These are phyloP conservation scores for Papilio helenus DNA, from an alignment of 1,140 invertebrate species.

Conservation along the genomic window DNA sequence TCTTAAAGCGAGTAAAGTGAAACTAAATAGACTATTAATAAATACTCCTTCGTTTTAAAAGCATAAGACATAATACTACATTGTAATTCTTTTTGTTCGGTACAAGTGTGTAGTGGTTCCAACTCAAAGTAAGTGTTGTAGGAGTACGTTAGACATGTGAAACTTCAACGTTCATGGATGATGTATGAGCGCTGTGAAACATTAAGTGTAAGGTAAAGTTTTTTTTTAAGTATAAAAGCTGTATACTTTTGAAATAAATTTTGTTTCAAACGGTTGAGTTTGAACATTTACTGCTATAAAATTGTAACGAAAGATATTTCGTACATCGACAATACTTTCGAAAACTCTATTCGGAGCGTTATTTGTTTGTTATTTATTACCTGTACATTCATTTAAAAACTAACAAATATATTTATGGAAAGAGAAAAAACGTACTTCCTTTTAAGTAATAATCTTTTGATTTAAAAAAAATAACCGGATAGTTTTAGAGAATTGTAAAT, in stretches of 20 bases:
- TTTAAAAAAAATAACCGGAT: too few relatives aligned
- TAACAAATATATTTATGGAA: too few relatives aligned
- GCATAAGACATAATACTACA: neutral
- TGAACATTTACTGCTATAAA: conserved; percentile 3
- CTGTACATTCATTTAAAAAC: neutral
- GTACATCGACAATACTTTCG: conserved; percentile 11
- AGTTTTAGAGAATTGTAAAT: too few relatives aligned
- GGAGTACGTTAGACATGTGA: neutral
- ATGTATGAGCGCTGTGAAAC: conserved; percentile 5
- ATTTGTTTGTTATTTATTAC: conserved; percentile 14
- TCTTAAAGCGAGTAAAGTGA: too few relatives aligned
- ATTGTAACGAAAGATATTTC: neutral
- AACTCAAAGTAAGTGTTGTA: conserved; percentile 13
- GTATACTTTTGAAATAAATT: conserved; percentile 4
- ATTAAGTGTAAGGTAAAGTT: conserved; percentile 14
- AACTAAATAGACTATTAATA: too few relatives aligned
- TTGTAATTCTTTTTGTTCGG: neutral
- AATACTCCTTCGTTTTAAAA: too few relatives aligned
- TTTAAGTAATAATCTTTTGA: neutral
- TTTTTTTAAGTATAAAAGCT: conserved; percentile 1
- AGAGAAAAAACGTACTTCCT: neutral
- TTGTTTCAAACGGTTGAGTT: conserved; percentile 20
- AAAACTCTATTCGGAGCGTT: neutral
- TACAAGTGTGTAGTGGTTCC: conserved; percentile 12
- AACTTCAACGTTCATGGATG: neutral